These are phyloP conservation scores for Ellobius talpinus DNA, from an alignment of 2,113 vertebrate species.

Conservation along the genomic window DNA sequence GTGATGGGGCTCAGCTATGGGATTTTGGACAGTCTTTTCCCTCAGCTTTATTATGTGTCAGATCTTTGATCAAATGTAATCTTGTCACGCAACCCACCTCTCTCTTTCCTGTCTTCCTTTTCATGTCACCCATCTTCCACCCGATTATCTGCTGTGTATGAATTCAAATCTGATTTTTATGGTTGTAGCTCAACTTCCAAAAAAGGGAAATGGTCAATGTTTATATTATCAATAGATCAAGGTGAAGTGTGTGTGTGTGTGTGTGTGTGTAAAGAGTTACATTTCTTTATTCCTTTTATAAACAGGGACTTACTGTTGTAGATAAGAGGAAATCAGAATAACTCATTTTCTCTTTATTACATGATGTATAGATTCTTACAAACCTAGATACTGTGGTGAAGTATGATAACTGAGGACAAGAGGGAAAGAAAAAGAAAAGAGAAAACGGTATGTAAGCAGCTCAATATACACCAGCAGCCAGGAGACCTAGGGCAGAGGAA, in stretches of 20 bases:
- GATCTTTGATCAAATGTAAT: too few relatives aligned
- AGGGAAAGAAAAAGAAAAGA: not conserved
- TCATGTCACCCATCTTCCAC: too few relatives aligned
- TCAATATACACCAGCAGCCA: not conserved
- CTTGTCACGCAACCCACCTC: too few relatives aligned
- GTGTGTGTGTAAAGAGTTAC: not conserved
- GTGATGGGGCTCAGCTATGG: too few relatives aligned
- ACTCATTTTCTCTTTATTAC: not conserved
- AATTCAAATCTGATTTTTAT: too few relatives aligned
- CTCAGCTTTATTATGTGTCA: too few relatives aligned
- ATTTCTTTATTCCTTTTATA: slow-evolving; percentile 6
- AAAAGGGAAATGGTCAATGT: not conserved
- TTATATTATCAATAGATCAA: not conserved
- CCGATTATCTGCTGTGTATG: too few relatives aligned
- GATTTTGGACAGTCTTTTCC: too few relatives aligned
- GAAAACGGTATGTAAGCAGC: not conserved
- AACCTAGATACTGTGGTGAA: not conserved
- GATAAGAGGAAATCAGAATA: slow-evolving; percentile 20
- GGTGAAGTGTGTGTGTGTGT: not conserved
- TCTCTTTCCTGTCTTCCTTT: too few relatives aligned
- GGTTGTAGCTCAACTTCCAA: too few relatives aligned
- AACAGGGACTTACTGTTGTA: not conserved
- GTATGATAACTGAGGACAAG: not conserved
- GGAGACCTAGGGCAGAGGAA: not conserved
- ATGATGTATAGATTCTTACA: not conserved